Evolutionary conservation across 2,888 invertebrate genomes (phyloP), one percentile per base, ranked within the genome.

Genomic region (Cryptus viduatorius): DNA sequence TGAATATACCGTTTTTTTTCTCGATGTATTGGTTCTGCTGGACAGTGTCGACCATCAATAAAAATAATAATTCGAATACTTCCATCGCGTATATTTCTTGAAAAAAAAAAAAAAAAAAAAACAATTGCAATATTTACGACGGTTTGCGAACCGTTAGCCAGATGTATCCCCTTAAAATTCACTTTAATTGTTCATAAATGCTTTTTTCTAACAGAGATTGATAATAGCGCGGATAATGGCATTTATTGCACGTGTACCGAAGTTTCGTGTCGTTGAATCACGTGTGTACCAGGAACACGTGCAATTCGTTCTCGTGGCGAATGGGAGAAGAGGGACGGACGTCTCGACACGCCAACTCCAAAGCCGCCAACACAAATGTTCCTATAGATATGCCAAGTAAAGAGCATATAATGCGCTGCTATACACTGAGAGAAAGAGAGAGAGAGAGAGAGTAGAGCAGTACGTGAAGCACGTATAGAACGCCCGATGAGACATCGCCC

Each of bases 341-440:
- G 83, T 68, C 73, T 65, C 77, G 84, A 53, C 77, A 81, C 84
- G 80, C 84, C 80, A 81, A 84, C 84, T 77, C 72, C 53, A 80
- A 76, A 50, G 72, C 80, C 84, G 77, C 80, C 77, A 81, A 84
- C 84, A 80, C 79, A 37, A 76, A 76, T 76, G 65, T 76, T 37
- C 42, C 50, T 10, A 16, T 29, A n/a, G 31, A 64, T 73, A 5
- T 24, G 24, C 29, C 16, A 42, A 29, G 31, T 16, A 16, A 64
- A 56, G 56, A 73, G 48, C 46, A 12, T 12, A 14, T 64, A 46
- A 76, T 65, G n/a, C 65, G 16, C 64, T 1, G 44, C 37, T 64
- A 16, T 46, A 48, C 59, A 65, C 46, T 12, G 19, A 44, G 24
- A n/a, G n/a, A n/a, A 5, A 37, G 37, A 37, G 37, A 37, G 37